Conservation (phyloP, 2,113 vertebrate species). For the Callipepla californica region DNA sequence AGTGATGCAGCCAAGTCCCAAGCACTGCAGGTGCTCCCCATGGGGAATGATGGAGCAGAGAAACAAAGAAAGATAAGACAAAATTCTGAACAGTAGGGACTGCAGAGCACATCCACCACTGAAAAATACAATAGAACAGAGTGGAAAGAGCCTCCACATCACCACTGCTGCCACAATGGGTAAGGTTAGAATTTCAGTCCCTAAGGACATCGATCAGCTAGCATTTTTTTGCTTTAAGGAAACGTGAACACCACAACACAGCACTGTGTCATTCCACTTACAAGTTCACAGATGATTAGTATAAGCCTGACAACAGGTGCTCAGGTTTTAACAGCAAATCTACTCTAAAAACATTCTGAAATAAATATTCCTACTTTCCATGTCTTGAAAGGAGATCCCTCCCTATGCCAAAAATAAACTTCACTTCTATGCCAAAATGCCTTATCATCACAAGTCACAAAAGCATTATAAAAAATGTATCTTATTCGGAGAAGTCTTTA, state of each 20-base stretch:
- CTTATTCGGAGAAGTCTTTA: constrained; percentile 7
- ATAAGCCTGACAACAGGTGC: constrained; percentile 56
- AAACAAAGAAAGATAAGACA: neutral
- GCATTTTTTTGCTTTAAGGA: neutral
- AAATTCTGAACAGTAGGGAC: neutral
- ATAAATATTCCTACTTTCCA: constrained; percentile 11
- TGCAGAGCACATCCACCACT: fast-evolving
- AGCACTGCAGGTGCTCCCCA: fast-evolving
- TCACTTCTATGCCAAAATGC: neutral
- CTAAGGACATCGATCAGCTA: neutral
- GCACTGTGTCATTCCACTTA: constrained; percentile 2
- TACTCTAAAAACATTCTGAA: constrained; percentile 18
- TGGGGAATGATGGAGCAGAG: neutral
- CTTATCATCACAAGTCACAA: constrained; percentile 7
- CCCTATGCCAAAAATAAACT: neutral
- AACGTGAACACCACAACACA: neutral
- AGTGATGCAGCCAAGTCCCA: fast-evolving
- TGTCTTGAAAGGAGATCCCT: neutral
- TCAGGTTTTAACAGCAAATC: constrained; percentile 40
- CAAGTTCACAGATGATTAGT: constrained; percentile 42
- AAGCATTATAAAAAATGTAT: neutral
- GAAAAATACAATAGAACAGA: fast-evolving
- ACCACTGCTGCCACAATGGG: neutral
- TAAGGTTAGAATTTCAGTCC: neutral
- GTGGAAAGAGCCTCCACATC: neutral